Evolutionary conservation across 2,113 vertebrate species (phyloP).

Genomic region (Oncorhynchus kisutch): DNA sequence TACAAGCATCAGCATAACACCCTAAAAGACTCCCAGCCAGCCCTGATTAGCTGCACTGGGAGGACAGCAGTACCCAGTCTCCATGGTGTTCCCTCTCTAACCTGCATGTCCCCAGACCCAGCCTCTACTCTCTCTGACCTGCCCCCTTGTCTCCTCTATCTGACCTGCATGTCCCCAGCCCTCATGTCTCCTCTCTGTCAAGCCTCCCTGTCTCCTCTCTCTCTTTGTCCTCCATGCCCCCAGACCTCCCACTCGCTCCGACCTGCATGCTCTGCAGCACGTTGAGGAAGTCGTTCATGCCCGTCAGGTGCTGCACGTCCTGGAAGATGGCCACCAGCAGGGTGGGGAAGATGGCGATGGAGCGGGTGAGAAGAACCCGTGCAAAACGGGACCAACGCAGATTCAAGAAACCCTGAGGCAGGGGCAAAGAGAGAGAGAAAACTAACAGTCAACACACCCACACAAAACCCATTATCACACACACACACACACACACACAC

Average conservation of each 20-base stretch:
- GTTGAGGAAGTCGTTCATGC: constrained; percentile 96
- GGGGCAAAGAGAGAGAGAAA: neutral
- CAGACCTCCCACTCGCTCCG: constrained; percentile 37
- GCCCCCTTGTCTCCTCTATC: neutral
- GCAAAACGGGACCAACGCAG: constrained; percentile 91
- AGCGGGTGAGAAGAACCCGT: constrained; percentile 86
- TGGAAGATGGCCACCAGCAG: constrained; percentile 89
- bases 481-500: constrained; percentile 41
- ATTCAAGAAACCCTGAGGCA: constrained; percentile 87
- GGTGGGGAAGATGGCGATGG: constrained; percentile 87
- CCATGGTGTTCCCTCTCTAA: neutral
- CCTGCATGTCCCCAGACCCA: neutral
- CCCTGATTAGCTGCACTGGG: neutral
- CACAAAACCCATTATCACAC: too few relatives aligned
- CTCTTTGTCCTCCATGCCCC: constrained; percentile 87
- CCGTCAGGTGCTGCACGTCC: constrained; percentile 83
- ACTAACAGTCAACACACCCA: neutral
- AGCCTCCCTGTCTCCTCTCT: too few relatives aligned
- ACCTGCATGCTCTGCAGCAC: constrained; percentile 83
- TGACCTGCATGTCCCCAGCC: constrained; percentile 83
- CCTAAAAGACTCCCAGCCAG: neutral
- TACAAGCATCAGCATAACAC: neutral
- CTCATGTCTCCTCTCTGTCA: constrained; percentile 24
- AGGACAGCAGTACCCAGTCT: too few relatives aligned
- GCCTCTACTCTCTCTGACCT: neutral